Evolutionary conservation across 1,140 invertebrate genomes (phyloP).

Genomic region (Calosoma granatense): DNA sequence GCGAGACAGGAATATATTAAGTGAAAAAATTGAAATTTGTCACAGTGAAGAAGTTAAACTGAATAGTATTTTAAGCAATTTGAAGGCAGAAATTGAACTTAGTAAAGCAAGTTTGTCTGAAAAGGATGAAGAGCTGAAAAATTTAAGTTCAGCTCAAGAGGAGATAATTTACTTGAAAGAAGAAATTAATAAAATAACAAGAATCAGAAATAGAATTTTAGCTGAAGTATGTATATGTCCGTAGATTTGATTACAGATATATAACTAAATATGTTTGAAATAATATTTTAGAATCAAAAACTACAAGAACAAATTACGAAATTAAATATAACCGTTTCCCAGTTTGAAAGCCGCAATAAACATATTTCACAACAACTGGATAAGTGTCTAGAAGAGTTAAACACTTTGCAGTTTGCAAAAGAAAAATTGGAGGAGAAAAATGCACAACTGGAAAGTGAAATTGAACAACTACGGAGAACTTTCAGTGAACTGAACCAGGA

Average conservation of each 20-base stretch:
- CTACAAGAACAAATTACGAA: background rate
- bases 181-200: background rate
- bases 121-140: background rate
- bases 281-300: conserved; percentile 5
- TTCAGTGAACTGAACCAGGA: conserved; percentile 23
- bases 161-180: background rate
- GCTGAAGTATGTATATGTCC: conserved; percentile 1
- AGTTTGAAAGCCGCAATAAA: background rate
- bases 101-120: background rate
- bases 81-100: background rate
- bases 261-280: conserved; percentile 1
- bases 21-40: background rate
- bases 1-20: background rate
- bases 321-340: background rate
- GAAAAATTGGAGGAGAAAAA: background rate
- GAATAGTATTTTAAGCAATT: background rate
- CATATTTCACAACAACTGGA: background rate
- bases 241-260: background rate
- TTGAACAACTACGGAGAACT: conserved; percentile 18
- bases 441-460: background rate
- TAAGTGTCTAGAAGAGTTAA: background rate
- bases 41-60: background rate
- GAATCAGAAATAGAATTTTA: background rate
- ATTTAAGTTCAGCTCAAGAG: background rate
- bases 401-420: background rate